Percentiles rank a stretch among this genome's conserved stretches.
phyloP scores from a whole-genome alignment of 2,113 vertebrate species.

The Lanius collurio region DNA sequence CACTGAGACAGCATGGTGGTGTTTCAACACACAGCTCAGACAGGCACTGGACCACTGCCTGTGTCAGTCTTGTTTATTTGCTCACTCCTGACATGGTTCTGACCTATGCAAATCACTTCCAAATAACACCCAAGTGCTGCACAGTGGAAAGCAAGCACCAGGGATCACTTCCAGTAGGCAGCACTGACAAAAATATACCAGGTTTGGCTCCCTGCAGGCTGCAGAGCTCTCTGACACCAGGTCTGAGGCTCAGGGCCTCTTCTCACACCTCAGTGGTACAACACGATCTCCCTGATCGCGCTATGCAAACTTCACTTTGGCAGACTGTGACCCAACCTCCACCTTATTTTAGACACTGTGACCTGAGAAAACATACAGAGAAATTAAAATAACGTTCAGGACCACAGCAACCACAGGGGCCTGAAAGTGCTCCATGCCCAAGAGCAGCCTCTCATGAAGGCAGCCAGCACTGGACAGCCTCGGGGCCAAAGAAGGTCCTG shows the following conservation, averaged over 20 bases:
- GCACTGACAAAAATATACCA: conserved; percentile 6
- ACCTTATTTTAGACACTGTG: neutral
- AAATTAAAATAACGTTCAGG: neutral
- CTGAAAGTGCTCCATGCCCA: neutral
- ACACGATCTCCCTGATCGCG: neutral
- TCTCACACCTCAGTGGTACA: neutral
- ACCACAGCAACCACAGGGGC: neutral
- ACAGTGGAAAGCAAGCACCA: neutral
- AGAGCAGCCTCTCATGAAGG: fast-evolving
- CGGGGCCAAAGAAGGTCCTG: neutral
- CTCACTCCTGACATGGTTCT: neutral
- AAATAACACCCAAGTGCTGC: neutral
- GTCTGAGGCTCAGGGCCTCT: neutral
- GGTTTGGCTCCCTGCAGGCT: neutral
- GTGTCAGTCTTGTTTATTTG: neutral
- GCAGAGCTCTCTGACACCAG: neutral
- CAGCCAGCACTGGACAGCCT: neutral
- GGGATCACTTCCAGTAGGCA: neutral
- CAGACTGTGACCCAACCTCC: conserved; percentile 1
- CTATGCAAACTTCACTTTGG: neutral
- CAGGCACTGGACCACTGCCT: neutral
- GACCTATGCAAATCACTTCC: neutral
- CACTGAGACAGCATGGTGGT: fast-evolving
- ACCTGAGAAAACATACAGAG: neutral
- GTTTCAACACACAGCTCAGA: neutral